Conservation (phyloP, 1,140 invertebrate species). For the Trialeurodes vaporariorum region DNA sequence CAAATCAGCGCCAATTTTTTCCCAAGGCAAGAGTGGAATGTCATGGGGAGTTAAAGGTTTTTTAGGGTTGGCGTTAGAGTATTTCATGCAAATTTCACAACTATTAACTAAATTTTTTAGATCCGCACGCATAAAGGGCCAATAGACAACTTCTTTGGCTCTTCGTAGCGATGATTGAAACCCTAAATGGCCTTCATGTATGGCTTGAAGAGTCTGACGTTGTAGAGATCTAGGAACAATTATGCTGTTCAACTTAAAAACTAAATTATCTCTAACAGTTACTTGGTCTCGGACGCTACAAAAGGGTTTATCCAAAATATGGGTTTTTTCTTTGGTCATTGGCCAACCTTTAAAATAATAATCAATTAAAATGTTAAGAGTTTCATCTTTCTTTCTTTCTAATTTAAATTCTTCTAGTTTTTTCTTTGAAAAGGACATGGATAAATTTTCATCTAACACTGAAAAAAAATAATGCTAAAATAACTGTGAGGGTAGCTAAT, state of each 20-base stretch:
- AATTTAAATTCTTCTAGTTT: constrained; percentile 26
- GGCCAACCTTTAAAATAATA: constrained; percentile 21
- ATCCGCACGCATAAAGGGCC: constrained; percentile 35
- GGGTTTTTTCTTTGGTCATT: constrained; percentile 24
- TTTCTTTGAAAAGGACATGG: constrained; percentile 16
- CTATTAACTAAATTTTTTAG: constrained; percentile 33
- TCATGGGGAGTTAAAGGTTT: constrained; percentile 27
- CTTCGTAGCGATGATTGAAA: constrained; percentile 31
- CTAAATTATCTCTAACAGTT: constrained; percentile 26
- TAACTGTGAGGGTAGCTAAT: too few relatives aligned
- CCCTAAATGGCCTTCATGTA: constrained; percentile 38
- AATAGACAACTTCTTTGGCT: constrained; percentile 34
- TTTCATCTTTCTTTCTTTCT: constrained; percentile 24
- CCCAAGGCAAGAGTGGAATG: constrained; percentile 15
- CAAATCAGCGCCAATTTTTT: constrained; percentile 18
- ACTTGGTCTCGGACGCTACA: constrained; percentile 29
- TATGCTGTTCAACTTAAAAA: constrained; percentile 30
- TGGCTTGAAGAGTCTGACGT: constrained; percentile 28
- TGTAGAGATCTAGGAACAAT: constrained; percentile 32
- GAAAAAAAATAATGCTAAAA: too few relatives aligned
- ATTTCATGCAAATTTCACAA: constrained; percentile 32
- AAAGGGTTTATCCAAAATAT: constrained; percentile 24
- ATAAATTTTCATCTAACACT: constrained; percentile 9
- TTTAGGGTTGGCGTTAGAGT: constrained; percentile 26
- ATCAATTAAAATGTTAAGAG: constrained; percentile 16